These are phyloP conservation scores for Puma concolor DNA, from an alignment of 2,113 vertebrate species.

Conservation along the genomic window DNA sequence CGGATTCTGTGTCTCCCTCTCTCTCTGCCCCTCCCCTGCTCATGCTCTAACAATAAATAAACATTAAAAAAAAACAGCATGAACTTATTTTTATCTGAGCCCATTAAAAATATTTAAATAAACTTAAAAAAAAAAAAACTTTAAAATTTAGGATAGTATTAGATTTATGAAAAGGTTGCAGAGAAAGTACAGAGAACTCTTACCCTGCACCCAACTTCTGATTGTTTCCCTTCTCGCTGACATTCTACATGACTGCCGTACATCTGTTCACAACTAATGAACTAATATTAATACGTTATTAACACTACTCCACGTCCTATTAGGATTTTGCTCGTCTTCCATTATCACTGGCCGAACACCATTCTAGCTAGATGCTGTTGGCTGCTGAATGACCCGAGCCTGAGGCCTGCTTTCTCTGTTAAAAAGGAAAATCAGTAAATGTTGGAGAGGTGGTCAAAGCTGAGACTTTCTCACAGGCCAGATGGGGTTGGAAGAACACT, in stretches of 20 bases:
- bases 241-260: too few relatives aligned
- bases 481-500: not conserved
- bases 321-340: not conserved
- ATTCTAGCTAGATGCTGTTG: not conserved
- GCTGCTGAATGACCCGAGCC: rapidly evolving
- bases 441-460: not conserved
- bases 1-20: too few relatives aligned
- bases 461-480: not conserved
- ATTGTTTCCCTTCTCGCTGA: not conserved
- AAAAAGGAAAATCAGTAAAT: not conserved
- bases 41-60: too few relatives aligned
- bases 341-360: not conserved
- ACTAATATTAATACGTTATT: too few relatives aligned
- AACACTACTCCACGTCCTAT: not conserved
- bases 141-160: not conserved
- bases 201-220: not conserved
- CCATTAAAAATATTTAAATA: not conserved
- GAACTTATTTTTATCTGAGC: not conserved
- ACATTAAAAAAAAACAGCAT: not conserved
- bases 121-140: not conserved
- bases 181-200: not conserved
- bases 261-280: not conserved
- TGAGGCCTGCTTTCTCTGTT: not conserved
- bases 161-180: not conserved
- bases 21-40: too few relatives aligned